Conservation (phyloP, 2,888 invertebrate genomes). For the Brachypterus glaber region DNA sequence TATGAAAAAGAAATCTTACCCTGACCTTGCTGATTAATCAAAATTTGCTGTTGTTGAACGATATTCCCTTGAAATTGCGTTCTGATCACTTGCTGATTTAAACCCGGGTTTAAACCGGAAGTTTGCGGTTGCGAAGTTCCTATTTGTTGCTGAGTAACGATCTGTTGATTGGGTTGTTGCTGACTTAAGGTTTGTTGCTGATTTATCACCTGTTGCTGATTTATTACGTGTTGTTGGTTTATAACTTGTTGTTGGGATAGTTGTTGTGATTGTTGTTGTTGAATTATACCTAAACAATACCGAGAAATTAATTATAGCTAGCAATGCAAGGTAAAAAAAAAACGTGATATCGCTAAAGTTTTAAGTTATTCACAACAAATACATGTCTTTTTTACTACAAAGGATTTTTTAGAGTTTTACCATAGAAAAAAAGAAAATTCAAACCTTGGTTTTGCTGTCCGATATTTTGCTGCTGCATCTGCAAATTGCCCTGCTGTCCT, state of each 20-base stretch:
- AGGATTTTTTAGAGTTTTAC: too few relatives aligned
- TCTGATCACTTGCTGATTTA: constrained; percentile 17
- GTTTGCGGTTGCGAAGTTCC: constrained; percentile 22
- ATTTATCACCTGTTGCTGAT: constrained; percentile 33
- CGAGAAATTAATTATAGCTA: too few relatives aligned
- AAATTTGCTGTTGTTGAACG: constrained; percentile 18
- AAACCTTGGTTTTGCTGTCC: too few relatives aligned
- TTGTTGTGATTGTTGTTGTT: too few relatives aligned
- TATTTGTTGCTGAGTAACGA: constrained; percentile 44
- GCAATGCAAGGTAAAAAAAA: too few relatives aligned
- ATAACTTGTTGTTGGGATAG: constrained; percentile 8
- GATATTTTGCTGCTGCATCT: constrained; percentile 19
- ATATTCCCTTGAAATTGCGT: constrained; percentile 9
- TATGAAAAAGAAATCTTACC: too few relatives aligned
- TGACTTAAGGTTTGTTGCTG: constrained; percentile 13
- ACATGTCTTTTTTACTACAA: too few relatives aligned
- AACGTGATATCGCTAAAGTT: too few relatives aligned
- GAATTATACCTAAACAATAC: too few relatives aligned
- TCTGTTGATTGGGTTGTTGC: constrained; percentile 21
- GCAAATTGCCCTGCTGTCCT: constrained; percentile 11
- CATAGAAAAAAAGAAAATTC: too few relatives aligned
- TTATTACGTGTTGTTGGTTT: constrained; percentile 26
- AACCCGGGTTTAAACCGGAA: too few relatives aligned
- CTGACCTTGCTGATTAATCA: constrained; percentile 23
- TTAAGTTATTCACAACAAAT: too few relatives aligned